Conservation (phyloP, 2,888 invertebrate genomes). For the Agrochola litura region DNA sequence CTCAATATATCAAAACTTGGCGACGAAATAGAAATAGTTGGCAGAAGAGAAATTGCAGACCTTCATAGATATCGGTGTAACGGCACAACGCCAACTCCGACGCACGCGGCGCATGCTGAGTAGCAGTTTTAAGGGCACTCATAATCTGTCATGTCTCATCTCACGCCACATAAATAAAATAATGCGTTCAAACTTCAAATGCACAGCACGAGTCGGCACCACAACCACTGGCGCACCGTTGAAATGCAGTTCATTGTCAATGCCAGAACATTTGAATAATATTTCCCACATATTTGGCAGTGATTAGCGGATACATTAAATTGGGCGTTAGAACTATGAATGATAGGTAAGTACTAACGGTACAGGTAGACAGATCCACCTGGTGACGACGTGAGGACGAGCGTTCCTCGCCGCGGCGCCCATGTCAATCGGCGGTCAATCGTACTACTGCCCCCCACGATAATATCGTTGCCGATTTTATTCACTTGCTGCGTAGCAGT, state of each 20-base stretch:
- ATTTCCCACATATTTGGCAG: conserved; percentile 57
- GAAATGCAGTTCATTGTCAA: conserved; percentile 46
- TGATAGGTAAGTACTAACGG: conserved; percentile 80
- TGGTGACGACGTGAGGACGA: conserved; percentile 87
- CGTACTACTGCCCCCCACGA: conserved; percentile 79
- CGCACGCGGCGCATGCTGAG: conserved; percentile 60
- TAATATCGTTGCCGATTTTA: conserved; percentile 84
- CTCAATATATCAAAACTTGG: conserved; percentile 74
- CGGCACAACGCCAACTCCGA: conserved; percentile 79
- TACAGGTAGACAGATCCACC: conserved; percentile 88
- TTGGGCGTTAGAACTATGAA: conserved; percentile 53
- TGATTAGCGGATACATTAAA: conserved; percentile 55
- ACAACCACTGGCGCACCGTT: conserved; percentile 30
- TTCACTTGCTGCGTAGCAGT: conserved; percentile 85
- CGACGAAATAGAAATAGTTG: conserved; percentile 81
- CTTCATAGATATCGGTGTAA: conserved; percentile 75
- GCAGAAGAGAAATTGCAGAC: conserved; percentile 77
- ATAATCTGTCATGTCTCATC: conserved; percentile 48
- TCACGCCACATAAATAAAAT: conserved; percentile 42
- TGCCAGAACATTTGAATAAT: conserved; percentile 51
- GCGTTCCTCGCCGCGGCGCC: conserved; percentile 88
- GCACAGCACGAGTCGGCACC: conserved; percentile 28
- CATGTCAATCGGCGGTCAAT: conserved; percentile 86
- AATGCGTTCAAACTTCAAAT: conserved; percentile 4
- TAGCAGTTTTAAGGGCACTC: conserved; percentile 62